Evolutionary conservation across 2,888 invertebrate genomes (phyloP), one percentile per base, ranked within the genome.

Genomic region (Drosophila subquinaria): DNA sequence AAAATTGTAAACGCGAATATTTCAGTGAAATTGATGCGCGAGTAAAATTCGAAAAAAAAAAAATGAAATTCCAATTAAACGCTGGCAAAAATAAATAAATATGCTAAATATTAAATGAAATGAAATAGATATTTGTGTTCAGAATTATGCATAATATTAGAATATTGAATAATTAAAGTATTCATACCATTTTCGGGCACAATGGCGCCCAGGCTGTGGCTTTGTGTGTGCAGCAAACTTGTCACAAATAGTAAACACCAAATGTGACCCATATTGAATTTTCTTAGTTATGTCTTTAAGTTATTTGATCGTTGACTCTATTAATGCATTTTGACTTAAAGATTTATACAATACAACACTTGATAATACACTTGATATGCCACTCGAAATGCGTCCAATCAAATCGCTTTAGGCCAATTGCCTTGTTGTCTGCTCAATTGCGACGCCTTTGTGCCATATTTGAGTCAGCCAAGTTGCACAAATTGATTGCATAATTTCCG

Each of bases 401-500:
- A 38, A 57, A 45, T 30, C 6, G 33, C 43, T 23, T 36, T n/a
- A 36, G 47, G 60, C 43, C 56, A 48, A 69, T 60, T 59, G 63
- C 45, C 65, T 52, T 59, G 75, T 53, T 71, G 50, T 51, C 52
- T 42, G 13, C 60, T 45, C 62, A 35, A 68, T 64, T 67, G 57
- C 36, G 60, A 48, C 48, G 60, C 45, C 61, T 66, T 52, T 62
- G 76, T 79, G 70, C 69, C 82, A 85, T 68, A 76, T 78, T 81
- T 53, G 55, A 82, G 69, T 62, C 79, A 73, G 60, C 67, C 75
- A 77, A 86, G 73, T 88, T 83, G 89, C 90, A 88, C 80, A 84
- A 84, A 85, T 84, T 84, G 82, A 88, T 89, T 89, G 90, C 90
- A 85, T 84, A 88, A 89, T 84, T 85, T 89, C 90, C 86, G 82